phyloP scores from a whole-genome alignment of 2,888 invertebrate genomes.

The Oxytorus armatus region DNA sequence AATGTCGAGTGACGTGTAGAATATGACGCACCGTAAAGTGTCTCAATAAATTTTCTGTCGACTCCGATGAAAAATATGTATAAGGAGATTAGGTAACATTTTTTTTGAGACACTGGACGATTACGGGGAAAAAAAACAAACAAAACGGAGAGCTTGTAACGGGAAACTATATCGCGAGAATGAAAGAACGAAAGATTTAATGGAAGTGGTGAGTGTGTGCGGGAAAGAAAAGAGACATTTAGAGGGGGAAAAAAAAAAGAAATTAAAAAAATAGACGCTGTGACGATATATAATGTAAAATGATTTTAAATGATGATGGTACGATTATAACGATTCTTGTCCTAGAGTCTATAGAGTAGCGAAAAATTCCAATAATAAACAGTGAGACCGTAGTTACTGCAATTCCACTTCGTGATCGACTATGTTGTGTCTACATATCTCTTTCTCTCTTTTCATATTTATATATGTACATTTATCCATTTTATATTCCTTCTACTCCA shows the following conservation, averaged over 20 bases:
- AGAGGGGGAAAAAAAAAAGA: constrained; percentile 47
- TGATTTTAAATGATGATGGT: constrained; percentile 78
- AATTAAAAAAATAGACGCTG: constrained; percentile 65
- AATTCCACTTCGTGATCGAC: constrained; percentile 69
- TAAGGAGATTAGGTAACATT: neutral
- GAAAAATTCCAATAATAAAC: constrained; percentile 80
- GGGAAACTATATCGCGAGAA: constrained; percentile 17
- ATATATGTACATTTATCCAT: neutral
- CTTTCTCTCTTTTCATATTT: neutral
- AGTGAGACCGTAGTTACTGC: constrained; percentile 77
- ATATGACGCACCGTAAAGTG: constrained; percentile 16
- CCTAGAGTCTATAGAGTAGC: constrained; percentile 79
- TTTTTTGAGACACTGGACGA: constrained; percentile 21
- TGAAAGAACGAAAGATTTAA: constrained; percentile 65
- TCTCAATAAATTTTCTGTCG: constrained; percentile 35
- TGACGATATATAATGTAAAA: constrained; percentile 74
- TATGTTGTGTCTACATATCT: constrained; percentile 33
- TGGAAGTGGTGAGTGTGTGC: constrained; percentile 73
- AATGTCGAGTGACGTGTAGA: constrained; percentile 2
- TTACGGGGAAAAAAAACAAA: neutral
- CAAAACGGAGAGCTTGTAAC: constrained; percentile 20
- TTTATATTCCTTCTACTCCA: neutral
- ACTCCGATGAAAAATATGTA: neutral
- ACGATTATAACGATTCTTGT: constrained; percentile 81
- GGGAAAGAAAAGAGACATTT: constrained; percentile 23